phyloP scores from a whole-genome alignment of 2,888 invertebrate species.

The Metacarcinus magister region DNA sequence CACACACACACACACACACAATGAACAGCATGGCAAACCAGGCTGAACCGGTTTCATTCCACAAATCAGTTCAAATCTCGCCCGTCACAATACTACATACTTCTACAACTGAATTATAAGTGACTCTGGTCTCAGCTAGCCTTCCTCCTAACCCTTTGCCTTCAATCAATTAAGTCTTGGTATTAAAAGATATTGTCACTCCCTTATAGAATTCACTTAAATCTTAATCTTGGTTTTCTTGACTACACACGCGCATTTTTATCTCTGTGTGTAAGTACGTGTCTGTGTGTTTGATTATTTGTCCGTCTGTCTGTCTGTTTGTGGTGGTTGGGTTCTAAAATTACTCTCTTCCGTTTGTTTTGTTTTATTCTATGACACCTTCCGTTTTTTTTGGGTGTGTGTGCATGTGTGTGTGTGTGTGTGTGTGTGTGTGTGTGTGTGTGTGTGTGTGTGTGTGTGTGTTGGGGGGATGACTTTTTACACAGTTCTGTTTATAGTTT shows the following conservation, averaged over 20 bases:
- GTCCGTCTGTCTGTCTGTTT: background rate
- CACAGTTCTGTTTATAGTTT: too few species aligned
- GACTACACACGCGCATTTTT: background rate
- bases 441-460: too few species aligned
- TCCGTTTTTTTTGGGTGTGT: background rate
- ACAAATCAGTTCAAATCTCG: background rate
- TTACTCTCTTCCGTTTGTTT: background rate
- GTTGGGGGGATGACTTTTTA: too few species aligned
- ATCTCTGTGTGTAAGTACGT: background rate
- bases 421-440: too few species aligned
- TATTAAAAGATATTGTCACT: background rate
- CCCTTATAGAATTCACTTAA: too few species aligned
- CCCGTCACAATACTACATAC: background rate
- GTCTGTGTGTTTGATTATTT: too few species aligned
- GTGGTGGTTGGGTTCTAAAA: background rate
- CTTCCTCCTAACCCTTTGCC: background rate
- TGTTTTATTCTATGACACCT: background rate
- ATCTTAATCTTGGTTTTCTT: too few species aligned
- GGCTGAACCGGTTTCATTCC: background rate
- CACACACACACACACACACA: too few species aligned
- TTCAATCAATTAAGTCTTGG: background rate
- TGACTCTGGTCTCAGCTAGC: too few species aligned
- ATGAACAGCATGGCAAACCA: background rate
- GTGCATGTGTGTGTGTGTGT: background rate
- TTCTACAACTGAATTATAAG: too few species aligned